Evolutionary conservation across 30 jellyfish, hydroid and myxozoan genomes (phyloP).

Genomic region (Nemopilema nomurai): DNA sequence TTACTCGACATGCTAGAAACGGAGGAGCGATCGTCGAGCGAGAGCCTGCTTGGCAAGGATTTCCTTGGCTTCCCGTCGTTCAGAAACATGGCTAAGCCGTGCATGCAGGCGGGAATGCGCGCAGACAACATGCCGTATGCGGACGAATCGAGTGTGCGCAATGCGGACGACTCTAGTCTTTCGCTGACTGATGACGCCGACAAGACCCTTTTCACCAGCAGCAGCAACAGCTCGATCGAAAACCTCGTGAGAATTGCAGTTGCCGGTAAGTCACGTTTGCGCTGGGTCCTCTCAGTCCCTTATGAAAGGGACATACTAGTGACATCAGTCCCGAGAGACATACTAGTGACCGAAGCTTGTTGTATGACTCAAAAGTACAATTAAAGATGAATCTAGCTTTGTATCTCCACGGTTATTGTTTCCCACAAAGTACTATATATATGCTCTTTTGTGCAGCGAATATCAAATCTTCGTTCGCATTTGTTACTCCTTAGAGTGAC

Average conservation of each 20-base stretch:
- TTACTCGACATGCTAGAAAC: slow-evolving; percentile 64
- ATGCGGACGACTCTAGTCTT: slow-evolving; percentile 25
- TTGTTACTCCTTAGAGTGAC: too few species aligned
- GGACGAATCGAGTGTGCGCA: slow-evolving; percentile 50
- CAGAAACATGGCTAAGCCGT: slow-evolving; percentile 23
- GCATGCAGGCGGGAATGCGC: slow-evolving; percentile 13
- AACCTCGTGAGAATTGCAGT: slow-evolving; percentile 60
- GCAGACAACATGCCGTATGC: slow-evolving; percentile 1
- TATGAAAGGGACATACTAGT: too few species aligned
- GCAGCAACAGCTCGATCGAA: slow-evolving; percentile 14
- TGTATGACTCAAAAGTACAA: too few species aligned
- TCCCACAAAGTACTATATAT: too few species aligned
- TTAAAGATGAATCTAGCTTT: too few species aligned
- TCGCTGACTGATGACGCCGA: slow-evolving; percentile 10
- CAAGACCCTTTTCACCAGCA: background rate
- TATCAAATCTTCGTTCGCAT: too few species aligned
- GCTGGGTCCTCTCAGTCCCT: too few species aligned
- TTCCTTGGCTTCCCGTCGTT: slow-evolving; percentile 55
- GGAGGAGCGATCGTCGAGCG: slow-evolving; percentile 63
- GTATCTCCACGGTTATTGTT: too few species aligned
- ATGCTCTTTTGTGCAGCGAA: too few species aligned
- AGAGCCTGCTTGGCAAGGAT: slow-evolving; percentile 53
- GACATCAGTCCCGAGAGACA: too few species aligned
- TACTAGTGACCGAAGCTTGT: too few species aligned
- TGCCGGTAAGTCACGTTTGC: slow-evolving; percentile 36